Evolutionary conservation across 1,140 invertebrate species (phyloP).

Genomic region (Atta cephalotes): DNA sequence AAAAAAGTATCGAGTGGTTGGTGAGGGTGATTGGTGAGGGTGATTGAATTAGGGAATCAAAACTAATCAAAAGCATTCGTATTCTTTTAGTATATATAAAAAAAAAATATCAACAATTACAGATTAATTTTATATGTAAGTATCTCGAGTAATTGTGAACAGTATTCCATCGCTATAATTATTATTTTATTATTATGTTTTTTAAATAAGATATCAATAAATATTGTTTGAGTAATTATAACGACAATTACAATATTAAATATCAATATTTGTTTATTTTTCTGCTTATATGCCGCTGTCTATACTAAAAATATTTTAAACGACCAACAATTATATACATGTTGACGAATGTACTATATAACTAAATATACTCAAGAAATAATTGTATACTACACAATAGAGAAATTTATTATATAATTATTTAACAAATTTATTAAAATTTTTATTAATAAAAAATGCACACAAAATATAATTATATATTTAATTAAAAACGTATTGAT

Average conservation of each 20-base stretch:
- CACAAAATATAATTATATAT: neutral
- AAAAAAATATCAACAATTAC: neutral
- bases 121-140: neutral
- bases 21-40: conserved; percentile 10
- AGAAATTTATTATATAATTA: conserved; percentile 44
- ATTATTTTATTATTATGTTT: conserved; percentile 17
- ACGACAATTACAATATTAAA: neutral
- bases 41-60: neutral
- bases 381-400: conserved; percentile 14
- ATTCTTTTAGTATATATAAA: neutral
- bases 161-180: conserved; percentile 17
- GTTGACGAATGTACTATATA: neutral
- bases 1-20: neutral
- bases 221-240: neutral
- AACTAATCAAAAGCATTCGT: neutral
- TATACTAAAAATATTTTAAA: no score
- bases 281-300: neutral
- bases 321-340: neutral
- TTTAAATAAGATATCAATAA: neutral
- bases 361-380: conserved; percentile 13
- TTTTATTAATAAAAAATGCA: neutral
- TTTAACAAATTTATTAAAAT: conserved; percentile 27
- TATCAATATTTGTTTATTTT: neutral
- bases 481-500: conserved; percentile 8
- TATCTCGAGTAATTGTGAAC: neutral